Conservation (phyloP, 2,888 invertebrate species). For the Chelonus formosanus region DNA sequence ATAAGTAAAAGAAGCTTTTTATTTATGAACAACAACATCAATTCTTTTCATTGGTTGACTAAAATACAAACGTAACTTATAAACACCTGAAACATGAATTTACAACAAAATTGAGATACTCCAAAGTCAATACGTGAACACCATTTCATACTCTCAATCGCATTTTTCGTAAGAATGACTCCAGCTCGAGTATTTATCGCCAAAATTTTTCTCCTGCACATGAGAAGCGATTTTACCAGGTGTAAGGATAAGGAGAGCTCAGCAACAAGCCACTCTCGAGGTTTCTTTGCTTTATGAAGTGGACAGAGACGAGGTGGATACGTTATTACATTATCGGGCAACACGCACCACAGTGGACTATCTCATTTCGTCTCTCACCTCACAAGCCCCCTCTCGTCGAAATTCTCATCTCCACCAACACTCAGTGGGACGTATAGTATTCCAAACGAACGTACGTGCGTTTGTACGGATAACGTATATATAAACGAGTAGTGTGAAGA, state of each 20-base stretch:
- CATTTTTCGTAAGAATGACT: no score
- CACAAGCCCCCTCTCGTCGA: no score
- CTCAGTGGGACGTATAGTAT: constrained; percentile 36
- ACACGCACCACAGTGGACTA: constrained; percentile 52
- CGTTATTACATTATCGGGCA: constrained; percentile 61
- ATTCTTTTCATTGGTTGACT: no score
- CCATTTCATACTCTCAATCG: no score
- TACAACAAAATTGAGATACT: no score
- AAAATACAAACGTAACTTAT: no score
- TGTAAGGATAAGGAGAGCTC: constrained; percentile 6
- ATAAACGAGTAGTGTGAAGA: neutral
- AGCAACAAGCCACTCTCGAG: constrained; percentile 28
- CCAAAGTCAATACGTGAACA: no score
- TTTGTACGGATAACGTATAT: constrained; percentile 25
- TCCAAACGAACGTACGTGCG: constrained; percentile 27
- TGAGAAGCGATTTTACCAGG: neutral
- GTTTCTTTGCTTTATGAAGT: constrained; percentile 60
- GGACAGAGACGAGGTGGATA: constrained; percentile 52
- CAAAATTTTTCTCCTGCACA: no score
- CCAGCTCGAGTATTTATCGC: no score
- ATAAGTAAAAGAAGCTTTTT: no score
- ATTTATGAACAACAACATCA: no score
- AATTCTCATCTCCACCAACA: constrained; percentile 2
- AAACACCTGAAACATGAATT: no score
- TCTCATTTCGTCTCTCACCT: constrained; percentile 35